Evolutionary conservation across 2,797 vertebrate genomes (phyloP).

Genomic region (Cyprinodon diabolis): DNA sequence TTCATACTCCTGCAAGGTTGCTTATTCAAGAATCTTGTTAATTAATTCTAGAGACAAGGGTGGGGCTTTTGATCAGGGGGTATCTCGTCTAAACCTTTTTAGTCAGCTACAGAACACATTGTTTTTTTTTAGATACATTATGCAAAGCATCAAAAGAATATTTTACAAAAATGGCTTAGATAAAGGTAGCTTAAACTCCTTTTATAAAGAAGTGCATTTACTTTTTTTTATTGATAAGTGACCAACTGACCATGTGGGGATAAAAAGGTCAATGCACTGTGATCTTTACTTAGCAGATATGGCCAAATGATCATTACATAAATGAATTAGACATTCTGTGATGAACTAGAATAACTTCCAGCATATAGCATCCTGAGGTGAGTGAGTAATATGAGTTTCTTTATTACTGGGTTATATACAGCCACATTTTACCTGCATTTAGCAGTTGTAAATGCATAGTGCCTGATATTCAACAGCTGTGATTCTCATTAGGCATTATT

Average conservation of each 20-base stretch:
- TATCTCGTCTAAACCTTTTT: no score
- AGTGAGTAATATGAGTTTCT: neutral
- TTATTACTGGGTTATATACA: neutral
- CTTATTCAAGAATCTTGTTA: no score
- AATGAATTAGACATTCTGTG: neutral
- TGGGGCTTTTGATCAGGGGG: neutral
- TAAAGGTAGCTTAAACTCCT: neutral
- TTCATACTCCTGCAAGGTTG: no score
- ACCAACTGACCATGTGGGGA: neutral
- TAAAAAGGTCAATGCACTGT: neutral
- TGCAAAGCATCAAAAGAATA: neutral
- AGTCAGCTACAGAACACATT: no score
- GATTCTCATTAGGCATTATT: neutral
- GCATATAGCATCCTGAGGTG: neutral
- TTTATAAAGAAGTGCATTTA: neutral
- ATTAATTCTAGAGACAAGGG: no score
- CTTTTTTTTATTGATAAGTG: neutral
- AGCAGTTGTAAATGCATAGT: neutral
- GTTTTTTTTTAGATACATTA: neutral
- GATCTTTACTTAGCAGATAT: neutral
- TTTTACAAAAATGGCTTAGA: neutral
- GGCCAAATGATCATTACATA: neutral
- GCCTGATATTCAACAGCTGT: no score
- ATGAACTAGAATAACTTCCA: neutral
- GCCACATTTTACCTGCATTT: neutral